Evolutionary conservation across 1,140 invertebrate genomes (phyloP), one percentile per base, ranked within the genome.

Genomic region (Wiebesia pumilae): DNA sequence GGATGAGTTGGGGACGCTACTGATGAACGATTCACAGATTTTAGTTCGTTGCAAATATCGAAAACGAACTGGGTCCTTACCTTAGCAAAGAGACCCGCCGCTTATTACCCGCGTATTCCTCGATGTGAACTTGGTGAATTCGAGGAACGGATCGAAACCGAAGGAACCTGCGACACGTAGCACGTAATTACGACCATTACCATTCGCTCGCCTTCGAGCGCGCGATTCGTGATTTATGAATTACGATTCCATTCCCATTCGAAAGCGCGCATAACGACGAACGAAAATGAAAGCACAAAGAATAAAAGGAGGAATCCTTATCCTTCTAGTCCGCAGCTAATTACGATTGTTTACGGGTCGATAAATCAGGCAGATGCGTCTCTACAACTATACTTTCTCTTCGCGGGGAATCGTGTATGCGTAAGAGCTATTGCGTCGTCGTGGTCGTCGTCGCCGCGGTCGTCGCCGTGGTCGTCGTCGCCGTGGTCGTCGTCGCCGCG

Each of bases 321-420:
- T 73, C 82, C 83, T 67, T 88, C 81, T 38, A 69, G 81, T 67
- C 85, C 78, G 65, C 83, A 81, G 87, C 77, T 85, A 88, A 87
- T 89, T 88, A 84, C 88, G 84, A 88, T 81, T 84, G 87, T 89
- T 89, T 54, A 83, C 85, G 85, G 78, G 54, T 80, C 83, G 88
- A 89, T 88, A 88, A 89, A 88, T 84, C 62, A 84, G 85, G 65
- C 82, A 79, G 78, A 84, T 87, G 80, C 85, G 71, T 88, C 62
- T 78, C 75, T 82, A 47, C 81, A 65, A 71, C 51, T 27, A 33
- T 12, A 19, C 33, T 86, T 77, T 47, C 33, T 54, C 69, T 51
- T 58, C 47, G 71, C 21, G 47, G 30, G 16, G 84, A 78, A 87
- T 85, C 89, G 85, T 88, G 86, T n/a, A 51, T 75, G 71, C 71